Base-by-base conservation (phyloP, 2,113 vertebrate species). In the Austrofundulus limnaeus region DNA sequence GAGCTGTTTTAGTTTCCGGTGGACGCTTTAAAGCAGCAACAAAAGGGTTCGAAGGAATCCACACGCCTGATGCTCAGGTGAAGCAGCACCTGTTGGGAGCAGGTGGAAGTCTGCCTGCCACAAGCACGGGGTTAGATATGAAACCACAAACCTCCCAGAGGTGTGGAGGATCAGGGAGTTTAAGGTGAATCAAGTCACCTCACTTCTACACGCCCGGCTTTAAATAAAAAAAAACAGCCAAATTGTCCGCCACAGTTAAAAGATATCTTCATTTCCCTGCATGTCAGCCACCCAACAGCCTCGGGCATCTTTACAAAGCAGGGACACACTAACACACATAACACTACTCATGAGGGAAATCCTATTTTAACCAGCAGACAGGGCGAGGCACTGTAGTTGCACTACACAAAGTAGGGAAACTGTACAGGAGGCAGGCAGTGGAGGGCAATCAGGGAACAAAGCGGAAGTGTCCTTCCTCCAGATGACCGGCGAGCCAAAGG, bases 351-450 rank as follows among this genome's bases (percentile, higher is more conserved):
- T 85, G 82, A 87, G 86, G 77, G 84, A 87, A 88, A 83, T 52
- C 77, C 89, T 91, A 89, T 90, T 90, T 91, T 83, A 88, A 87
- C 77, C 37, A 17, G 10, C 52, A 45, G 72, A 50, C 83, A 76
- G 90, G 89, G 87, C 81, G 89, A 91, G 89, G 87, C 85, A 86
- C 78, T 55, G 77, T 66, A 61, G 66, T 53, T n/a, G 56, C 78
- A 69, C 65, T 72, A 78, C 83, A 83, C 84, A 85, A 88, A 83
- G 84, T 84, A 77, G 85, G 82, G 81, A 85, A 87, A 87, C 77
- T 81, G 64, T 54, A 85, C 73, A 60, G 68, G 64, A 70, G 53
- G 76, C 69, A 55, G 74, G 31, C 31, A 34, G 31, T 34, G 67
- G 62, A 61, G 64, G 53, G 56, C 61, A 65, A 70, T 58, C 64